These are phyloP conservation scores for Bufo bufo DNA, from an alignment of 2,113 vertebrate genomes.

Conservation along the genomic window DNA sequence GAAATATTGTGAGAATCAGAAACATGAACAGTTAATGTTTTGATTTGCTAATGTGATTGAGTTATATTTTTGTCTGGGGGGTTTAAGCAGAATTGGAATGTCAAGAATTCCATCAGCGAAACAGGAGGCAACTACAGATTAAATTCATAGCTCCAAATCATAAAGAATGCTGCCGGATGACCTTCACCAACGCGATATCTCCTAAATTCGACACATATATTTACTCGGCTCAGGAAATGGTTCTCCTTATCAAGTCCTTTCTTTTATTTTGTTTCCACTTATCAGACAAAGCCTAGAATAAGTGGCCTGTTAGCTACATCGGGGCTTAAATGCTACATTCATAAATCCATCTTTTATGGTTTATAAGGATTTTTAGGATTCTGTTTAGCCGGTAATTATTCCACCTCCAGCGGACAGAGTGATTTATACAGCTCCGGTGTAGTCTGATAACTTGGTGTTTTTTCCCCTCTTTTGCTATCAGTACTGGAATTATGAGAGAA, in stretches of 20 bases:
- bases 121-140: conserved; percentile 47
- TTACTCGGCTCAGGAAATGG: conserved; percentile 35
- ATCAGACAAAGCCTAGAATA: conserved; percentile 28
- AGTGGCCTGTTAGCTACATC: conserved; percentile 19
- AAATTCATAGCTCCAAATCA: conserved; percentile 26
- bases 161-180: conserved; percentile 40
- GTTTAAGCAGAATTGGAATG: conserved; percentile 25
- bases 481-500: conserved; percentile 27
- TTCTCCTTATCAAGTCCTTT: conserved; percentile 28
- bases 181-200: conserved; percentile 45
- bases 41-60: not conserved
- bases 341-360: conserved; percentile 47
- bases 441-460: conserved; percentile 29
- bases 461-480: conserved; percentile 22
- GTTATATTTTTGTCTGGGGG: not conserved
- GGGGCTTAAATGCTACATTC: conserved; percentile 33
- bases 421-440: conserved; percentile 4
- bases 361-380: conserved; percentile 24
- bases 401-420: conserved; percentile 35
- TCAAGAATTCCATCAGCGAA: conserved; percentile 33
- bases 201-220: conserved; percentile 51
- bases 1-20: not conserved
- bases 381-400: conserved; percentile 37
- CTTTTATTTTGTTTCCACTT: conserved; percentile 46
- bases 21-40: not conserved